Base-by-base conservation (phyloP, 2,797 vertebrate genomes). In the Pampus argenteus region DNA sequence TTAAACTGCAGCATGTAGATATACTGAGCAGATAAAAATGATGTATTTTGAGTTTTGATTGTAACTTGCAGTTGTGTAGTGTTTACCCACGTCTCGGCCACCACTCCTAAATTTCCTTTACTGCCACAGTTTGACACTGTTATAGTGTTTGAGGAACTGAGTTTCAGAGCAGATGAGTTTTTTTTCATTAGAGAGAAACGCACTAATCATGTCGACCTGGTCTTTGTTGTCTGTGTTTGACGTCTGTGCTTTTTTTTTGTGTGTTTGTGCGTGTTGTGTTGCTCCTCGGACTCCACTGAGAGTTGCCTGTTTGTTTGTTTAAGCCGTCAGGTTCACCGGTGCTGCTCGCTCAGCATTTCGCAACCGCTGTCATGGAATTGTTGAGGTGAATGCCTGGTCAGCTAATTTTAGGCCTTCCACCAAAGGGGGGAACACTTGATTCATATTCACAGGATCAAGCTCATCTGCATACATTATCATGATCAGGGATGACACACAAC, bases 381-480 rank as follows among this genome's bases (percentile, higher is more conserved):
- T 74, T 59, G 31, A 82, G 69, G 63, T 82, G 55, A 88, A 79
- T 0, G 59, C 68, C 64, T 79, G 83, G 81, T 82, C 87, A 88
- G 61, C 77, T 86, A 70, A 75, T 67, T 85, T 85, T 81, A 72
- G 72, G 49, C 49, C 65, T 52, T 55, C 49, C 47, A 60, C 65
- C 36, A 6, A 51, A n/a, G n/a, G 63, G 79, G 80, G 55, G 51
- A 55, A 63, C 59, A 28, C 34, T 75, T 11, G n/a, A 78, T 81
- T 66, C 44, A 47, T 74, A 52, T 66, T 40, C 45, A 10, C 66
- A 28, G 52, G 54, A 67, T 81, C 82, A 67, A 48, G 49, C 69
- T 81, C 82, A 69, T 90, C 82, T 84, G 78, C 86, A 89, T 88
- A 64, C 52, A 88, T 90, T 84, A 87, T 50, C 61, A 71, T 75